Conservation (phyloP, 2,797 vertebrate species). For the Sarcoramphus papa region DNA sequence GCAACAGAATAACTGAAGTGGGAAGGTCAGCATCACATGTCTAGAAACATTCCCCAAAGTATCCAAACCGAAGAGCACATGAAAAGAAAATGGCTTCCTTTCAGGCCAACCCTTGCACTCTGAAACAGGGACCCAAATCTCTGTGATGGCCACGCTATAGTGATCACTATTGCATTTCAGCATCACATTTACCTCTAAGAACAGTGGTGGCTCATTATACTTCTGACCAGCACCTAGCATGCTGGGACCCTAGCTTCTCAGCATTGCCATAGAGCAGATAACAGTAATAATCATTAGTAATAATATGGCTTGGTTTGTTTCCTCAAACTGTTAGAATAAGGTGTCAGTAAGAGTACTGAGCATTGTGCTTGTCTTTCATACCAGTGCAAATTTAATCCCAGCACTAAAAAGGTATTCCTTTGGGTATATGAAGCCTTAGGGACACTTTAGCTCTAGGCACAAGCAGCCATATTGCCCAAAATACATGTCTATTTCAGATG, state of each 20-base stretch:
- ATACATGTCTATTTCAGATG: background rate
- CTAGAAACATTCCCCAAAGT: background rate
- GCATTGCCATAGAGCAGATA: background rate
- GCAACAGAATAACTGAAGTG: background rate
- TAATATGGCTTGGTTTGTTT: background rate
- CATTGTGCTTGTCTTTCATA: background rate
- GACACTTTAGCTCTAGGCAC: background rate
- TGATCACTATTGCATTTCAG: background rate
- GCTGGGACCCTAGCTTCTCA: background rate
- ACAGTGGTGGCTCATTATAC: background rate
- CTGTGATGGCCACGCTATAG: background rate
- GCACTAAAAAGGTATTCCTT: background rate
- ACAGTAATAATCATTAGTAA: background rate
- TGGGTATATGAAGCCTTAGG: background rate
- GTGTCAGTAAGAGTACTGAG: background rate
- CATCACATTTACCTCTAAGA: background rate
- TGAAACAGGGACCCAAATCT: background rate
- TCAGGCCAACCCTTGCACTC: background rate
- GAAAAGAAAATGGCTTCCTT: background rate
- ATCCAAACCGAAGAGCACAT: background rate
- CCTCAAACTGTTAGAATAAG: background rate
- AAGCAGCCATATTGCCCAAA: background rate
- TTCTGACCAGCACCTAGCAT: background rate
- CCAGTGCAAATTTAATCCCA: background rate
- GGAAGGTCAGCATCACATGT: background rate